Evolutionary conservation across 2,888 invertebrate species (phyloP).

Genomic region (Leucophenga montana): DNA sequence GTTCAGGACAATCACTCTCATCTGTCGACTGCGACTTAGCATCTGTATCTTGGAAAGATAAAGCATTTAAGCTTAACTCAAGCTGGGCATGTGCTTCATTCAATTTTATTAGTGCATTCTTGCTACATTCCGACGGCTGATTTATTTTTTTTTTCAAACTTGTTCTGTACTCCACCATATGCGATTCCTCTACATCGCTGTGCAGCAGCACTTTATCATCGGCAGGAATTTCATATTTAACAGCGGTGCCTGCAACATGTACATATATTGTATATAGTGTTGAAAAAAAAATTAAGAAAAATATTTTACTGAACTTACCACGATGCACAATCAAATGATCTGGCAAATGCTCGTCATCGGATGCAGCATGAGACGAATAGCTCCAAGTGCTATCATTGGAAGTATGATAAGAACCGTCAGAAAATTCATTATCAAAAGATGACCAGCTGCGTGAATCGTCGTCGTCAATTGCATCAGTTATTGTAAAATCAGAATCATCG

Average conservation of each 20-base stretch:
- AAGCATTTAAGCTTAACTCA: neutral
- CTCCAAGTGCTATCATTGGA: neutral
- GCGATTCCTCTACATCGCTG: constrained; percentile 51
- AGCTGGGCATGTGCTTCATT: neutral
- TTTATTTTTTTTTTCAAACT: constrained; percentile 28
- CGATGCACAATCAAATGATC: constrained; percentile 59
- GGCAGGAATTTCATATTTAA: constrained; percentile 49
- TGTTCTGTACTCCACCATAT: constrained; percentile 54
- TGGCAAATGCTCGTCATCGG: constrained; percentile 41
- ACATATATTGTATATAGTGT: too few relatives aligned
- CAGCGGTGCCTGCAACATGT: constrained; percentile 50
- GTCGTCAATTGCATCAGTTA: neutral
- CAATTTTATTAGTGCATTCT: constrained; percentile 22
- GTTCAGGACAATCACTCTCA: constrained; percentile 40
- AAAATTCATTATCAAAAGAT: neutral
- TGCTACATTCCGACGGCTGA: constrained; percentile 37
- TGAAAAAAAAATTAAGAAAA: too few relatives aligned
- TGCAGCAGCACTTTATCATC: constrained; percentile 49
- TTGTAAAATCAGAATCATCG: neutral
- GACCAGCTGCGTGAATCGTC: neutral
- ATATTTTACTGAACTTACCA: constrained; percentile 44
- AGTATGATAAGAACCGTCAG: neutral
- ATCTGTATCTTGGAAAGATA: neutral
- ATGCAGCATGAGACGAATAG: constrained; percentile 14
- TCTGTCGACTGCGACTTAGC: neutral